Evolutionary conservation across 2,113 vertebrate species (phyloP), one percentile per base, ranked within the genome.

Genomic region (Apeltes quadracus): DNA sequence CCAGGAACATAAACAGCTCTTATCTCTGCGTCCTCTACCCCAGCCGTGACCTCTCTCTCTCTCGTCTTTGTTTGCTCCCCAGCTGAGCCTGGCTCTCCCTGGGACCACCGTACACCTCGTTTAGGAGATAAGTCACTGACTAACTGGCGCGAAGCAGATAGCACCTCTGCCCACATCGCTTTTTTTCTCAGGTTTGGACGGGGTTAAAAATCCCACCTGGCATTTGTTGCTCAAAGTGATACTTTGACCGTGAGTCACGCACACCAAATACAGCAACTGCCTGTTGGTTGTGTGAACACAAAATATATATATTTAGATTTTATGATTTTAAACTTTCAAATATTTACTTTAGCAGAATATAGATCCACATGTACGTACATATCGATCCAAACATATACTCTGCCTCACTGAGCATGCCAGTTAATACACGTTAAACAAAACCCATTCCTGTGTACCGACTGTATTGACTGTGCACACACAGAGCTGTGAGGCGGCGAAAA

Each of bases 1-100:
- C 34, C 61, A 66, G 84, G 81, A 88, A 87, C 78, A 89, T 84
- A 92, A 92, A 89, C 85, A 87, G 50, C 69, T 78, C 76, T 89
- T 91, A 88, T 92, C 89, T 84, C 25, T 43, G 53, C 20, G 48
- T 76, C 74, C 75, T 83, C 38, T 76, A 44, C 15, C 81, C 83
- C 62, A 29, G 53, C 77, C 0, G 27, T 82, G 87, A 91, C 83
- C 86, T 76, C 64, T 59, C 61, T 69, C 39, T 69, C 74, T 69
- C 76, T 61, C 50, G 64, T 27, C 38, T 39, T 57, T 70, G 72
- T 82, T 81, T 77, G 57, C 61, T 78, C 61, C 66, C 74, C 77
- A 15, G 53, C 69, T 65, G 61, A 64, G 69, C 70, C 75, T 7
- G 56, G 36, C 58, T 76, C 41, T 81, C 78, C 64, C 55, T 29